These are phyloP conservation scores for Percopsis transmontana DNA, from an alignment of 2,113 vertebrate species.

Conservation along the genomic window DNA sequence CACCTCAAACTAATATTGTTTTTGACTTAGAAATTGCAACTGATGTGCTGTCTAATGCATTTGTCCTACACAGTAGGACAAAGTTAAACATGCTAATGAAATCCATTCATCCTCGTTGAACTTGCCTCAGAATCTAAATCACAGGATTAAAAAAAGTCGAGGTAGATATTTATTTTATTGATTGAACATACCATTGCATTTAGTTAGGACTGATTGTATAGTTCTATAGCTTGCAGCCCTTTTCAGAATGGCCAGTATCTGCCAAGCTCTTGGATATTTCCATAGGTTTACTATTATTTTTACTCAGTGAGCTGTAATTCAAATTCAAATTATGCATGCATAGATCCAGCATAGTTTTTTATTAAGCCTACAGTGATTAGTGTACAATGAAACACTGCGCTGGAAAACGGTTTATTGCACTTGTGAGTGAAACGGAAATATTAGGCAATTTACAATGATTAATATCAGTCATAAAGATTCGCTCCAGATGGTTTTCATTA, in stretches of 20 bases:
- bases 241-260: background rate
- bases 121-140: no score
- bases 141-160: no score
- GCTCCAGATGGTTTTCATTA: conserved; percentile 46
- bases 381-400: conserved; percentile 10
- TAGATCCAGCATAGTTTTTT: background rate
- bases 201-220: background rate
- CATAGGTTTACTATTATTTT: background rate
- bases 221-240: background rate
- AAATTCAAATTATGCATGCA: conserved; percentile 15
- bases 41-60: background rate
- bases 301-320: background rate
- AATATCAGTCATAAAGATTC: conserved; percentile 19
- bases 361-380: conserved; percentile 7
- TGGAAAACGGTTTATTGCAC: conserved; percentile 18
- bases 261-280: background rate
- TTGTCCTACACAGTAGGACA: no score
- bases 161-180: no score
- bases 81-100: no score
- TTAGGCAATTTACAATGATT: conserved; percentile 46
- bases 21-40: no score
- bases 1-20: no score
- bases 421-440: conserved; percentile 42
- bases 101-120: no score
- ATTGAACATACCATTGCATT: no score